A percentile compares a stretch with the other conserved stretches of the same genome.
phyloP scores from a whole-genome alignment of 2,888 invertebrate species.

The Antheraea yamamai region DNA sequence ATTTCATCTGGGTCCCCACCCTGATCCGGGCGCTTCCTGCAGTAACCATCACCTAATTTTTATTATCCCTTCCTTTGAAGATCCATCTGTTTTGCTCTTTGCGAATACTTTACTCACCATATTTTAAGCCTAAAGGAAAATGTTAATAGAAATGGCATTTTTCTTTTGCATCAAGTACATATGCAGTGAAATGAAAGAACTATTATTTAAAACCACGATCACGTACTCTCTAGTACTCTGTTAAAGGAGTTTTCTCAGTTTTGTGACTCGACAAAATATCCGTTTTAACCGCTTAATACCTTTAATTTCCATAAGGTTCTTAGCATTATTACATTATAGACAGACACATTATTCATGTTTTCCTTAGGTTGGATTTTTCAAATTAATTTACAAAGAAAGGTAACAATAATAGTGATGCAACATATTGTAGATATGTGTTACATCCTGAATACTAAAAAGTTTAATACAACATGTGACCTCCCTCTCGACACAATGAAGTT shows the following conservation, averaged over 20 bases:
- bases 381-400: too few relatives aligned
- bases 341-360: too few relatives aligned
- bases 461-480: too few relatives aligned
- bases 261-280: conserved; percentile 54
- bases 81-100: background rate
- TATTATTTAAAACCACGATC: conserved; percentile 48
- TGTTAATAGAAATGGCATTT: background rate
- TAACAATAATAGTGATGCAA: too few relatives aligned
- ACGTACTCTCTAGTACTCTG: conserved; percentile 40
- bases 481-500: too few relatives aligned
- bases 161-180: background rate
- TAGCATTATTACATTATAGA: conserved; percentile 22
- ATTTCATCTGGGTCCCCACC: too few relatives aligned
- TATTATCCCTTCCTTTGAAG: background rate
- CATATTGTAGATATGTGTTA: too few relatives aligned
- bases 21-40: too few relatives aligned
- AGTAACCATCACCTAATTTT: background rate
- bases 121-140: background rate
- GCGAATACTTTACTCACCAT: background rate
- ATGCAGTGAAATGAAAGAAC: conserved; percentile 28
- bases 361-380: too few relatives aligned
- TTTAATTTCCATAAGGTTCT: conserved; percentile 38
- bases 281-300: conserved; percentile 46
- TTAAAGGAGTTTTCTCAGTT: conserved; percentile 36
- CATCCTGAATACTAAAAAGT: too few relatives aligned